These are phyloP conservation scores for Isoperla grammatica DNA, from an alignment of 2,888 invertebrate species.

Conservation along the genomic window DNA sequence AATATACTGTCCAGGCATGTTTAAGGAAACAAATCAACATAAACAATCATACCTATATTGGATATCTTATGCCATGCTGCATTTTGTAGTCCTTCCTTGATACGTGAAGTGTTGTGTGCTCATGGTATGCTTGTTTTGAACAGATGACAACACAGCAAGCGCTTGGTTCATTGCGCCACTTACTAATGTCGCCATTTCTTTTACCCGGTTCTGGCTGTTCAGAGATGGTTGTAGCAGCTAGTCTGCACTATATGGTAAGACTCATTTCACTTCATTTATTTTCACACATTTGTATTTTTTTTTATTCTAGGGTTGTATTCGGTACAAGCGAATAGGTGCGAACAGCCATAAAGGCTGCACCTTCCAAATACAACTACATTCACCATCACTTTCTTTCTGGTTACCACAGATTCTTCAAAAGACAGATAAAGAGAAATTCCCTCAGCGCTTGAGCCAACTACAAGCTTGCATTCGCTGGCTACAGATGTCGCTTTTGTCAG, in stretches of 20 bases:
- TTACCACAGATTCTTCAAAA: neutral
- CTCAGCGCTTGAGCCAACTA: neutral
- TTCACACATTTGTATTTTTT: neutral
- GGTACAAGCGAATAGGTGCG: too few relatives aligned
- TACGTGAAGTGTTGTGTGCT: too few relatives aligned
- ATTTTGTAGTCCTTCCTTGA: too few relatives aligned
- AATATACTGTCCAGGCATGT: too few relatives aligned
- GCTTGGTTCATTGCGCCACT: slow-evolving; percentile 19
- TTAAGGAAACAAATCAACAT: too few relatives aligned
- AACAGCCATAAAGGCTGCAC: too few relatives aligned
- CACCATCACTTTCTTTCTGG: too few relatives aligned
- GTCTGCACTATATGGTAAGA: slow-evolving; percentile 20
- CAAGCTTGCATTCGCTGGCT: slow-evolving; percentile 16
- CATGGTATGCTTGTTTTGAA: too few relatives aligned
- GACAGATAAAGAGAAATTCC: neutral
- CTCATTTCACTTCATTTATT: neutral
- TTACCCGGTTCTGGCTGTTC: slow-evolving; percentile 29
- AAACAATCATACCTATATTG: too few relatives aligned
- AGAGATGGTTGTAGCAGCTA: slow-evolving; percentile 24
- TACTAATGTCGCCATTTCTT: slow-evolving; percentile 21
- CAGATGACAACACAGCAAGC: slow-evolving; percentile 27
- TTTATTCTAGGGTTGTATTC: too few relatives aligned
- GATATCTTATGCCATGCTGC: too few relatives aligned
- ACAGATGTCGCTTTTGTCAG: slow-evolving; percentile 21
- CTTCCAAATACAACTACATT: too few relatives aligned